Evolutionary conservation across 2,797 vertebrate species (phyloP), one percentile per base, ranked within the genome.

Genomic region (Crocidura indochinensis): DNA sequence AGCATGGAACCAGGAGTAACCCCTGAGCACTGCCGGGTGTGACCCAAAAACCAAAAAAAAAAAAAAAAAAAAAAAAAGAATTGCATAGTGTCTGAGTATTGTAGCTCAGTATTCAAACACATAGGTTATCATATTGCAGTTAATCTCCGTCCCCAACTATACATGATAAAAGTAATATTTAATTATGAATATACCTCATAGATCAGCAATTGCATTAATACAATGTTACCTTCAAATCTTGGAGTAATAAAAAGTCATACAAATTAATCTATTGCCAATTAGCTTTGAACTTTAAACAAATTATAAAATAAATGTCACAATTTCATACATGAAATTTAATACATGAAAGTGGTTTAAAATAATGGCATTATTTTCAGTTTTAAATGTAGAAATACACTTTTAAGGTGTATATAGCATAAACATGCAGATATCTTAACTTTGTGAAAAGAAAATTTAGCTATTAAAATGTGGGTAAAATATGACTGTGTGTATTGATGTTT

Each of bases 61-160:
- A 81, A 22, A 86, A 90, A 74, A 6, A 7, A 87, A 68, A 82
- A 69, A 75, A 82, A 60, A 75, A 71, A 91, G 56, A 60, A 60
- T 60, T 7, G 20, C 22, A 60, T 60, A 17, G 2, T 19, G 3
- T 2, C 56, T 22, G 53, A 17, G 53, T 17, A 60, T 15, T 60
- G 56, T 22, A 60, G 56, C 19, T 20, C 56, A 19, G 20, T 10
- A 20, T 19, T 60, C 56, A 60, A 15, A 60, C 15, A 60, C 56
- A 60, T 60, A 60, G 56, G 20, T 60, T 17, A 60, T 8, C 20
- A 15, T 8, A 20, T 6, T 60, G 56, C 19, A 60, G 2, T 60
- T 60, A 60, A 60, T 17, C 19, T 60, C 19, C 20, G 56, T 20
- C 56, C 56, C 56, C 56, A 4, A 19, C 38, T 38, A 38, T 38